Evolutionary conservation across 2,797 vertebrate genomes (phyloP), one percentile per base, ranked within the genome.

Genomic region (Alauda arvensis): DNA sequence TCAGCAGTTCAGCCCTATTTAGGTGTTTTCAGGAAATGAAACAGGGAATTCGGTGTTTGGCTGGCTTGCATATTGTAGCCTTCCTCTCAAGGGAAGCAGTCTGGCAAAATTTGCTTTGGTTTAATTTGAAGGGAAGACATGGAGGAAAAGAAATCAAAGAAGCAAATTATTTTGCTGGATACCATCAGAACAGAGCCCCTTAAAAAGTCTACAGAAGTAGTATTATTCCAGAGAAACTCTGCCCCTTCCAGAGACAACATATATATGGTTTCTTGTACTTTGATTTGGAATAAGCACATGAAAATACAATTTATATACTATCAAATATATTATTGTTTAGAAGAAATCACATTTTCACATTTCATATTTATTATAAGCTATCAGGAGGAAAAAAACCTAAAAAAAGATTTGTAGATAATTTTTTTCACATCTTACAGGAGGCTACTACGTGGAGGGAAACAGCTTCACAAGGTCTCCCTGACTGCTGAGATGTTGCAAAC

Each of bases 301-400:
- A 68, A 87, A 88, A 77, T 13, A 77, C 4, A 49, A 46, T 21
- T 62, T 59, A 55, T 26, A 67, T 37, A 33, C 8, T 40, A 59
- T 31, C 31, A 80, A 83, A 56, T 28, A 63, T 9, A 53, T 56
- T 28, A 69, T 6, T 52, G 8, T 26, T 79, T 33, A 62, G 39
- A 77, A 83, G 26, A 83, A 81, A 42, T 18, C 12, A 6, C 6
- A 59, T 62, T 37, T 85, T 76, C 52, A 86, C 5, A 62, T 69
- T 77, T 87, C 23, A 40, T 63, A 48, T 14, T 37, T 18, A 84
- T 67, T 40, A 77, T 62, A 88, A 84, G 16, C 26, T 43, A 33
- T 6, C 4, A 4, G 28, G 28, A 1, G 1, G 7, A 45, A 57
- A 70, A 52, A 53, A 17, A 10, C 0, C 0, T 2, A 18, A 26